Evolutionary conservation across 2,797 vertebrate genomes (phyloP), one percentile per base, ranked within the genome.

Genomic region (Periparus ater): DNA sequence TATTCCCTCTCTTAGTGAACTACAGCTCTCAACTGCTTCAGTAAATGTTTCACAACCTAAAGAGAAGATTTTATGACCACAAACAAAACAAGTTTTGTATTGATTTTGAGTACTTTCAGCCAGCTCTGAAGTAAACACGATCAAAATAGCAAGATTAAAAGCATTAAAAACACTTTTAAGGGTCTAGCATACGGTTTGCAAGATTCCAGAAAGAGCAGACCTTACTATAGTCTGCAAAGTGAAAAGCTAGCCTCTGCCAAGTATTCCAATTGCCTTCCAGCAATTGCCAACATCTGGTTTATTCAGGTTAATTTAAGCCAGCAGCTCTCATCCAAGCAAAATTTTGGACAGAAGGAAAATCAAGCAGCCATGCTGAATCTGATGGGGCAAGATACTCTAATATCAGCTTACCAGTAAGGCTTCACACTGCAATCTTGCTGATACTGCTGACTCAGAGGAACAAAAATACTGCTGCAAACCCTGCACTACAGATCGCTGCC

Each of bases 271-370:
- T 85, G 50, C 50, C 75, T 77, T 72, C 25, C 54, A 80, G 34
- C 72, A 74, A 72, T 15, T 88, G 36, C 54, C 91, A 92, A 60
- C 65, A 91, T 78, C 50, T 78, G 50, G 30, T 91, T 92, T 93
- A 75, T 42, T 50, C 60, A 40, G 32, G 38, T 89, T 85, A 72
- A 84, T 47, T 93, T 71, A 93, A 75, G 50, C 32, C 42, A 68
- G 42, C 34, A 85, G 26, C 30, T 74, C 34, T 77, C 47, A 89
- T 66, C 44, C 72, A 88, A 83, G 38, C 13, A 30, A 87, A 85
- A 83, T 68, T 85, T 51, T 68, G 51, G 54, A 72, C 44, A 80
- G 44, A 13, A 67, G 10, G n/a, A 86, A 96, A 95, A 86, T 26
- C 66, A 85, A 80, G 54, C 54, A 80, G 54, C 65, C 2, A 0